phyloP scores from a whole-genome alignment of 1,140 invertebrate genomes.

The Drosophila lini region DNA sequence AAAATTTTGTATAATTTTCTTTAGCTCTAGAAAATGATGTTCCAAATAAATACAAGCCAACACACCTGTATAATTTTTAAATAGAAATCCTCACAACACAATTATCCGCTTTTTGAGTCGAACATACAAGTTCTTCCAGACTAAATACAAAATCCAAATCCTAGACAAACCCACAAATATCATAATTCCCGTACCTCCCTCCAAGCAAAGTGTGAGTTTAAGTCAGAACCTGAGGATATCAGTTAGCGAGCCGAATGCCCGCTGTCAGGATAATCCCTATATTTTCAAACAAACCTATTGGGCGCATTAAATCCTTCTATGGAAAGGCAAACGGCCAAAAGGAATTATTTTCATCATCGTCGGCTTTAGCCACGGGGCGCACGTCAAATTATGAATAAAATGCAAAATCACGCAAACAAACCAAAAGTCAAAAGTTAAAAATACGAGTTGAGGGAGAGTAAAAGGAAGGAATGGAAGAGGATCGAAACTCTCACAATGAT shows the following conservation, averaged over 20 bases:
- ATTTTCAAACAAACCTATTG: conserved; percentile 83
- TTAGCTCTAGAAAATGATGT: neutral
- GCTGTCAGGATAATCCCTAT: conserved; percentile 81
- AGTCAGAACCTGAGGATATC: conserved; percentile 7
- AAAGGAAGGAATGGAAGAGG: conserved; percentile 10
- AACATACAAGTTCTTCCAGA: conserved; percentile 2
- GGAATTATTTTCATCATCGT: conserved; percentile 83
- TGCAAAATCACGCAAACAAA: conserved; percentile 79
- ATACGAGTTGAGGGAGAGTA: conserved; percentile 8
- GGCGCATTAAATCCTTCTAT: conserved; percentile 77
- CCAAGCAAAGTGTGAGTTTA: conserved; percentile 30
- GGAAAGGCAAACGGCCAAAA: conserved; percentile 54
- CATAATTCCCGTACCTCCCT: conserved; percentile 55
- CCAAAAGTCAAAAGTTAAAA: conserved; percentile 59
- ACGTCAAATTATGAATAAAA: conserved; percentile 84
- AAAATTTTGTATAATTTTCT: neutral
- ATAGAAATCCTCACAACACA: conserved; percentile 6
- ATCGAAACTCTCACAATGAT: conserved; percentile 73
- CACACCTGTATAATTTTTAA: neutral
- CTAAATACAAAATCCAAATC: conserved; percentile 12
- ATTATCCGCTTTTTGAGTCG: conserved; percentile 18
- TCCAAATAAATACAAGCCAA: neutral
- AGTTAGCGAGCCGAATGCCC: conserved; percentile 45
- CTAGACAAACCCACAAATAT: conserved; percentile 34
- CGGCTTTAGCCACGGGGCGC: conserved; percentile 83